Base-by-base conservation (phyloP, 2,888 invertebrate genomes). In the Eucriotettix oculatus region DNA sequence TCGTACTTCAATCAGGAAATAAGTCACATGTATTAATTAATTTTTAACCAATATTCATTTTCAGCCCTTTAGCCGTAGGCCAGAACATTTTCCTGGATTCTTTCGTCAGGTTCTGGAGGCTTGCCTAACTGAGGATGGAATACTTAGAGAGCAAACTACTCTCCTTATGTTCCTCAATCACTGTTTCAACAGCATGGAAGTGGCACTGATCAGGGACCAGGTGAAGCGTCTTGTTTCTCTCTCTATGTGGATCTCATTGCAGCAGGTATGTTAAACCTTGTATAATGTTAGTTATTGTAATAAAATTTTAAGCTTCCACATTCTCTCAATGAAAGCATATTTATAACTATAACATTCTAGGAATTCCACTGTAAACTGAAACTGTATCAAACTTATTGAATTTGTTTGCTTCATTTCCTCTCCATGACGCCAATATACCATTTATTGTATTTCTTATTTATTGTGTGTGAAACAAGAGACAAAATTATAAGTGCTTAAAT, bases 111-210 rank as follows among this genome's bases (percentile, higher is more conserved):
- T 93, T 0, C 75, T 93, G 29, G 79, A 82, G 60, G 81, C 87
- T 0, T 86, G 89, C 66, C 73, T 97, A 9, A 79, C 81, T 42
- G 82, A 84, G 10, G 78, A 78, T 61, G 71, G 76, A 5, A 68
- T 71, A 68, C 67, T 73, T 48, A 68, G 70, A 43, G 97, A 98
- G 71, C 90, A 94, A 73, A 94, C 91, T 0, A 84, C 89, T 0
- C 73, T 98, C 56, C 78, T 99, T 14, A 81, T 95, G 52, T 97
- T 99, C 72, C 77, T 99, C 2, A 95, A 94, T 73, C 94, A 97
- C 71, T 93, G 95, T 71, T 97, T 98, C 70, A 96, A 96, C 69
- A 96, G 96, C 67, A 89, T 99, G 87, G 98, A 99, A 77, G 89
- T 96, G 59, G 88, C 88, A 67, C 74, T 99, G 54, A 92, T 99